These are phyloP conservation scores for Isotomurus palustris DNA, from an alignment of 2,888 invertebrate genomes.

Conservation along the genomic window DNA sequence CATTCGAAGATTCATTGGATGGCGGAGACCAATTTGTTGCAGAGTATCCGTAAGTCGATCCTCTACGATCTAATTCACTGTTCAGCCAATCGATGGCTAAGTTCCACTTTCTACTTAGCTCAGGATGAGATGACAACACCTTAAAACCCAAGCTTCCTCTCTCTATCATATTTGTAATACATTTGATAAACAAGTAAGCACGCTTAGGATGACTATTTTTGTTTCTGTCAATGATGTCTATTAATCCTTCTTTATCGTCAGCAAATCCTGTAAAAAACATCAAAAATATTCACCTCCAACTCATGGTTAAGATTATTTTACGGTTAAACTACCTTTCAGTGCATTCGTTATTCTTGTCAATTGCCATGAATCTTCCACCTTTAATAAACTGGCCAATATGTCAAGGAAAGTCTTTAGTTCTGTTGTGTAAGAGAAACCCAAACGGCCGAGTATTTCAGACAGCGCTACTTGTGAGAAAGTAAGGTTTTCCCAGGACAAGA, in stretches of 20 bases:
- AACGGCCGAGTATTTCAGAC: constrained; percentile 86
- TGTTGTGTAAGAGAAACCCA: constrained; percentile 82
- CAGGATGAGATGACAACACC: constrained; percentile 70
- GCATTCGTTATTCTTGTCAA: constrained; percentile 89
- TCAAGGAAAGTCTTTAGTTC: constrained; percentile 90
- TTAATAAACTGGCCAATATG: constrained; percentile 74
- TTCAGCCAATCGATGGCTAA: constrained; percentile 90
- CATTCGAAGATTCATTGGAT: constrained; percentile 90
- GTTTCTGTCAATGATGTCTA: constrained; percentile 86
- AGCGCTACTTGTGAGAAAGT: constrained; percentile 84
- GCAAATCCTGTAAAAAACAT: constrained; percentile 63
- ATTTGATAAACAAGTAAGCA: constrained; percentile 95
- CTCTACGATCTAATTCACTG: constrained; percentile 72
- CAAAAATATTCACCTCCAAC: neutral
- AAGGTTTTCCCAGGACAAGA: constrained; percentile 95
- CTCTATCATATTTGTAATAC: constrained; percentile 83
- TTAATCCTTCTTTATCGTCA: constrained; percentile 82
- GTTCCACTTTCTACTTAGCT: constrained; percentile 80
- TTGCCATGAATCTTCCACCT: constrained; percentile 95
- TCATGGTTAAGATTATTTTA: neutral
- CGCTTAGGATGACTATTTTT: constrained; percentile 94
- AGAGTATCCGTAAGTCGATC: constrained; percentile 39
- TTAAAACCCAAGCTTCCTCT: constrained; percentile 75
- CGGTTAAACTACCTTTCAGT: constrained; percentile 64
- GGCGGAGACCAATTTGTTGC: constrained; percentile 68